Base-by-base conservation (phyloP, 2,797 vertebrate species). In the Cossypha caffra region DNA sequence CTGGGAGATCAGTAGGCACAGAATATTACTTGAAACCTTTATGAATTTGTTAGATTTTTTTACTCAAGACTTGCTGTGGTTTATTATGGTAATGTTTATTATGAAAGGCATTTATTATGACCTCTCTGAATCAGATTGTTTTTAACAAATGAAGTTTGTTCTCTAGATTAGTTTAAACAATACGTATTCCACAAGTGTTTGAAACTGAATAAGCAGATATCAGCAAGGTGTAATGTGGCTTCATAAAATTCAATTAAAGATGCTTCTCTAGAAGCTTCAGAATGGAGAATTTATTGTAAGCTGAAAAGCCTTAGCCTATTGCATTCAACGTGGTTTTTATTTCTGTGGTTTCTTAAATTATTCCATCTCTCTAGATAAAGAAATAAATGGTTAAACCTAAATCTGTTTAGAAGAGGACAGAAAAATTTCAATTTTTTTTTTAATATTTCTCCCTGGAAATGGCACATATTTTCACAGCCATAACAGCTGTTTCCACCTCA, bases 261-360 rank as follows among this genome's bases (percentile, higher is more conserved):
- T 57, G 25, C 8, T 78, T 57, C 24, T 43, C 42, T 43, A 15
- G n/a, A 61, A 78, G 14, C 40, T 62, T 78, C 58, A 63, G 21
- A 66, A 35, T 15, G 0, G 0, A 63, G 67, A 63, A 64, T 59
- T 74, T 63, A 17, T 16, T 54, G 8, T 54, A 25, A 59, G 20
- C 4, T 62, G 42, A 54, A 90, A 71, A 90, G 8, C 35, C 38
- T 83, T 48, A 68, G 17, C 8, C 11, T 73, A 7, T 87, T 82
- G 14, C 18, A 14, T 26, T 69, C 20, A 38, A 21, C 2, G 5
- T 10, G 7, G 10, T 7, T 87, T 50, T 74, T 64, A 59, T 71
- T 71, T 48, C 43, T 74, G 1, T 4, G 3, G 13, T 42, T 87
- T 69, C 37, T 55, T 50, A 33, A 73, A 26, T 48, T 13, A 59